Evolutionary conservation across 2,797 vertebrate species (phyloP).

Genomic region (Cyprinella venusta): DNA sequence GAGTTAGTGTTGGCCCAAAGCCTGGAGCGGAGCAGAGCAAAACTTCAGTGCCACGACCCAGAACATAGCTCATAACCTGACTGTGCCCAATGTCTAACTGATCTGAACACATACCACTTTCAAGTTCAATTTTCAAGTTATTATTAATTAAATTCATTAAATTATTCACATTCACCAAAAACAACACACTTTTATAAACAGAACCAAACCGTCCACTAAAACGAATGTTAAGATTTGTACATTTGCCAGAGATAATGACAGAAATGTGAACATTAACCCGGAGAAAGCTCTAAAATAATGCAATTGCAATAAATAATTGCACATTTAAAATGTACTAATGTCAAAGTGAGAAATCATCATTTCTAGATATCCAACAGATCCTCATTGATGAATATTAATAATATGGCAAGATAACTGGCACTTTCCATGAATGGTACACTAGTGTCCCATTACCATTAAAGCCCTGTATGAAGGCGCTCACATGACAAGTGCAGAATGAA

Average conservation of each 20-base stretch:
- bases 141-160: background rate
- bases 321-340: background rate
- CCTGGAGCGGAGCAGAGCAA: constrained; percentile 33
- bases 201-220: background rate
- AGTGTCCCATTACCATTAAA: background rate
- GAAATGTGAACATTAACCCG: background rate
- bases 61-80: constrained; percentile 40
- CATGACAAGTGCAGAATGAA: no score
- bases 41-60: constrained; percentile 34
- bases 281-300: background rate
- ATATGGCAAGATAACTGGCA: background rate
- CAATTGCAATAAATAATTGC: background rate
- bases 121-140: background rate
- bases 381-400: background rate
- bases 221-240: background rate
- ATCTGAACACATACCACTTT: background rate
- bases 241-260: background rate
- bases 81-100: constrained; percentile 28
- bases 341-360: background rate
- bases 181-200: background rate
- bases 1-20: constrained; percentile 42
- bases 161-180: background rate
- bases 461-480: no score
- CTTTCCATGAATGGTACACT: background rate
- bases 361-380: background rate